A percentile compares a stretch with the other conserved stretches of the same genome.
Evolutionary conservation across 2,113 vertebrate species (phyloP).

Genomic region (Aldabrachelys gigantea): DNA sequence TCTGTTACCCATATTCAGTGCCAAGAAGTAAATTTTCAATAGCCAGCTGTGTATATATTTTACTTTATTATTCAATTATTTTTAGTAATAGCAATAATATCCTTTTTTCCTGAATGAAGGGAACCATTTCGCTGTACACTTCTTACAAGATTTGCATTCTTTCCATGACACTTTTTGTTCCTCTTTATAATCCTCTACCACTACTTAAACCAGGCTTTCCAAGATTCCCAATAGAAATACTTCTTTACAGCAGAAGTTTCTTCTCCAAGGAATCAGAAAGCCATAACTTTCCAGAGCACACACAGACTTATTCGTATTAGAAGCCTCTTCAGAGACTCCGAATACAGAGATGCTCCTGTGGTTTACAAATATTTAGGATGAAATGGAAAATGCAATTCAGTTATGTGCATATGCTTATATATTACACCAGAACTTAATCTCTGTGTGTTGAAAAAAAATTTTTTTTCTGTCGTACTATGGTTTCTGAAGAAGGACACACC

Average conservation of each 20-base stretch:
- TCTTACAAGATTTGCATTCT: conserved; percentile 13
- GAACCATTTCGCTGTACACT: neutral
- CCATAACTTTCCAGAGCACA: neutral
- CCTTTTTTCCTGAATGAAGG: conserved; percentile 17
- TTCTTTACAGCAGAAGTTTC: neutral
- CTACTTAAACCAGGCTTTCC: conserved; percentile 14
- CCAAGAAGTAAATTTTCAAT: neutral
- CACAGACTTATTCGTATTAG: neutral
- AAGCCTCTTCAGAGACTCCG: neutral
- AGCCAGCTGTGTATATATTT: neutral
- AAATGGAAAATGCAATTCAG: neutral
- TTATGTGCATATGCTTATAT: neutral
- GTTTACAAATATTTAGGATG: neutral
- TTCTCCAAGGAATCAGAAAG: neutral
- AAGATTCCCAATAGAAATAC: neutral
- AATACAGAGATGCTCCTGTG: neutral
- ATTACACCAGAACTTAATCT: rapidly evolving
- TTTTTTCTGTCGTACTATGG: neutral
- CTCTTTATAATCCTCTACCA: conserved; percentile 25
- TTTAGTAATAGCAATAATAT: conserved; percentile 6
- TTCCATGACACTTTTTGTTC: conserved; percentile 7
- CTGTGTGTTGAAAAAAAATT: neutral
- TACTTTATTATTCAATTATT: neutral
- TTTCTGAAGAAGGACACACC: neutral
- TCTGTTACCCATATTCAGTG: neutral